Percentiles rank a stretch among this genome's conserved stretches.
These are phyloP conservation scores for Kryptopterus vitreolus DNA, from an alignment of 2,797 vertebrate genomes.

Conservation along the genomic window DNA sequence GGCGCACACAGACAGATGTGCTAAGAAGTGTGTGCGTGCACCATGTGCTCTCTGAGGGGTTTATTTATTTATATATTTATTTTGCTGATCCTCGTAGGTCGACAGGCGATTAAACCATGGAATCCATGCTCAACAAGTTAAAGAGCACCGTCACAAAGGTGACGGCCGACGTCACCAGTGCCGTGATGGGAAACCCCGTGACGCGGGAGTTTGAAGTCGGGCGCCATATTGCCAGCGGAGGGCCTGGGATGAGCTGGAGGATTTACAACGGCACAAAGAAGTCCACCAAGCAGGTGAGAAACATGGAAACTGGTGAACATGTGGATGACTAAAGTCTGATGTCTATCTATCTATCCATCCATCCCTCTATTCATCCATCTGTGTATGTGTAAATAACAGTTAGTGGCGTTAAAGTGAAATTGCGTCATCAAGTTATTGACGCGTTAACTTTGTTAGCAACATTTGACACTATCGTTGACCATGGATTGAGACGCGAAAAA, in stretches of 20 bases:
- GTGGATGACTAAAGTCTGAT: too few relatives aligned
- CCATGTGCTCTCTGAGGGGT: not conserved
- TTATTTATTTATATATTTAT: not conserved
- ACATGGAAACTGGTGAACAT: too few relatives aligned
- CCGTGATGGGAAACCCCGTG: constrained; percentile 98
- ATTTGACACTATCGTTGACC: too few relatives aligned
- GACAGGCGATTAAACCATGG: constrained; percentile 78
- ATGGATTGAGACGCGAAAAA: too few relatives aligned
- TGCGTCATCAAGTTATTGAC: too few relatives aligned
- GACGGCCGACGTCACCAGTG: constrained; percentile 95
- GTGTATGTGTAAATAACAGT: too few relatives aligned
- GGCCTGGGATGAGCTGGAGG: constrained; percentile 93
- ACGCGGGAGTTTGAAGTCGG: constrained; percentile 97
- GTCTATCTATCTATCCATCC: too few relatives aligned
- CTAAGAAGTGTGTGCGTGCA: not conserved
- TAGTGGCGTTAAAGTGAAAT: too few relatives aligned
- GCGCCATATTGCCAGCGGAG: constrained; percentile 93
- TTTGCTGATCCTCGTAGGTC: constrained; percentile 31
- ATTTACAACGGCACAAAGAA: constrained; percentile 98
- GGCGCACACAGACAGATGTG: not conserved
- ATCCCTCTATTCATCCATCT: too few relatives aligned
- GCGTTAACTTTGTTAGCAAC: too few relatives aligned
- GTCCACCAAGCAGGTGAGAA: constrained; percentile 94
- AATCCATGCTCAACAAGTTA: constrained; percentile 97
- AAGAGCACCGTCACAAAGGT: constrained; percentile 98